Percentiles rank a stretch among this genome's conserved stretches.
phyloP scores from a whole-genome alignment of 2,888 invertebrate species.

The Gymnoscelis rufifasciata region DNA sequence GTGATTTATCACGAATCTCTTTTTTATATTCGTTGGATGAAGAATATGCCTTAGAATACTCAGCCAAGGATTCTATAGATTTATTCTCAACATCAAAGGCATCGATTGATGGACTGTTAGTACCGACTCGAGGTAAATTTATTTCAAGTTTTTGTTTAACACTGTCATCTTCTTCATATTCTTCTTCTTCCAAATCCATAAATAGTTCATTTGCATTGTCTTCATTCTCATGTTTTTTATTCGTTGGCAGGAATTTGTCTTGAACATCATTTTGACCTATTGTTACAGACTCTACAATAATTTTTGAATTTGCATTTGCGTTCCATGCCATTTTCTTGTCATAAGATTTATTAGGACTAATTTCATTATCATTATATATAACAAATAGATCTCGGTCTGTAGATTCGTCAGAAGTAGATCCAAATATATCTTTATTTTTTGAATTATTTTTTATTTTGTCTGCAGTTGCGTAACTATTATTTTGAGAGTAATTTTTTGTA shows the following conservation, averaged over 20 bases:
- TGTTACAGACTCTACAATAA: slow-evolving; percentile 30
- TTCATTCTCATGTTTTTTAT: not conserved
- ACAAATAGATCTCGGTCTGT: slow-evolving; percentile 53
- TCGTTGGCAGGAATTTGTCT: slow-evolving; percentile 5
- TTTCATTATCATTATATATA: slow-evolving; percentile 54
- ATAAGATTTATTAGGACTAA: slow-evolving; percentile 27
- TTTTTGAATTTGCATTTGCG: slow-evolving; percentile 28
- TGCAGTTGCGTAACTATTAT: slow-evolving; percentile 16
- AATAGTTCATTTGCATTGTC: slow-evolving; percentile 14
- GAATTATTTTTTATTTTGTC: slow-evolving; percentile 16
- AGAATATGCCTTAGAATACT: slow-evolving; percentile 34
- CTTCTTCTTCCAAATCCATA: slow-evolving; percentile 27
- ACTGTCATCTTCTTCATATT: slow-evolving; percentile 34
- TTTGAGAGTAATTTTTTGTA: slow-evolving; percentile 25
- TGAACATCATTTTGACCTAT: slow-evolving; percentile 20
- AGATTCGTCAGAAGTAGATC: slow-evolving; percentile 33
- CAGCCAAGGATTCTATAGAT: slow-evolving; percentile 43
- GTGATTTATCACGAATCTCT: slow-evolving; percentile 17
- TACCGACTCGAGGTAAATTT: slow-evolving; percentile 44
- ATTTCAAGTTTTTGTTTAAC: slow-evolving; percentile 47
- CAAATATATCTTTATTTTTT: slow-evolving; percentile 23
- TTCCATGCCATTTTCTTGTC: slow-evolving; percentile 27
- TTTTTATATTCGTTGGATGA: slow-evolving; percentile 29
- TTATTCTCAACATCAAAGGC: slow-evolving; percentile 45
- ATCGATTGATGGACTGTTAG: slow-evolving; percentile 37